These are phyloP conservation scores for Hoplodrina ambigua DNA, from an alignment of 2,888 invertebrate genomes.

Conservation along the genomic window DNA sequence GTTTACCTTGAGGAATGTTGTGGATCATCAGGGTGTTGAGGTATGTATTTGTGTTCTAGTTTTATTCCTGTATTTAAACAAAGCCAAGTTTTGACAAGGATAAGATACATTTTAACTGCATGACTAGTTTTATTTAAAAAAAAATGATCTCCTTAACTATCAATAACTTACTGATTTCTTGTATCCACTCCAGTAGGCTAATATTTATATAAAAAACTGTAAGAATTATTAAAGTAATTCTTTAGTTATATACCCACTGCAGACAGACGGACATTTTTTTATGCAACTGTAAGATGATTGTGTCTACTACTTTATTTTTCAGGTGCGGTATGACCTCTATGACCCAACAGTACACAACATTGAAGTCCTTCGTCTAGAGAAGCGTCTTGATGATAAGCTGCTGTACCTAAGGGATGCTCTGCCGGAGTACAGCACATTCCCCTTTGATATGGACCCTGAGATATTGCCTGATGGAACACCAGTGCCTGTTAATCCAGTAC, in stretches of 20 bases:
- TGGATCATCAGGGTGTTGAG: constrained; percentile 96
- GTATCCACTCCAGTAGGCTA: background rate
- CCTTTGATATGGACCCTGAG: constrained; percentile 97
- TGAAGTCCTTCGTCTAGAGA: constrained; percentile 97
- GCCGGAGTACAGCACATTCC: constrained; percentile 97
- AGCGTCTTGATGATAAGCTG: constrained; percentile 96
- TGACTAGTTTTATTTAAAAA: no score
- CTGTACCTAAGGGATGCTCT: constrained; percentile 97
- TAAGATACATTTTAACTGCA: no score
- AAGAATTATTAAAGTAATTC: background rate
- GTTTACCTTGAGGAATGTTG: constrained; percentile 97
- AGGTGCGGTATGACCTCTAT: constrained; percentile 95
- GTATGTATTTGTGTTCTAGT: constrained; percentile 79
- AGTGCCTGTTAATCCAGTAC: constrained; percentile 94
- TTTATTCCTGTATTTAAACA: no score
- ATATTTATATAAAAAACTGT: background rate
- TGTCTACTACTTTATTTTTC: constrained; percentile 68
- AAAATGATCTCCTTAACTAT: background rate
- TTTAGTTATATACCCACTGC: background rate
- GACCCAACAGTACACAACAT: constrained; percentile 97
- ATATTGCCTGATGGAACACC: constrained; percentile 93
- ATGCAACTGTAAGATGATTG: background rate
- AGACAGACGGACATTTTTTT: no score
- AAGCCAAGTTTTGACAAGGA: no score
- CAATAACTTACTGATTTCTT: background rate